Base-by-base conservation (phyloP, 30 jellyfish, hydroid and myxozoan species). In the Cassiopea andromeda region DNA sequence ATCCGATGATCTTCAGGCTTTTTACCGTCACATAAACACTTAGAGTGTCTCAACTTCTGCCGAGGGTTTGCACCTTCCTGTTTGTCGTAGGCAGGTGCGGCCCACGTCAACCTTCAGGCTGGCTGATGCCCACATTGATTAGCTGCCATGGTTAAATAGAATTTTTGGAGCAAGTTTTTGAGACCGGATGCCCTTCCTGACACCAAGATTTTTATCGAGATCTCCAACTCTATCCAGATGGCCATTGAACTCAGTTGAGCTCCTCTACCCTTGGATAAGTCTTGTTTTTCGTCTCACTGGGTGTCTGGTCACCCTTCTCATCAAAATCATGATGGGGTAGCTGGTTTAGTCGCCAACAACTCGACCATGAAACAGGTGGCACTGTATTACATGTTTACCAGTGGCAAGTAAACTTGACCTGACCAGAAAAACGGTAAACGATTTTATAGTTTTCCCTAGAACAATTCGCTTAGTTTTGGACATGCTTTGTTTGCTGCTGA, bases 101-200 rank as follows among this genome's bases (percentile, higher is more conserved):
- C 77, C 76, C 87, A 46, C 50, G 18, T 46, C 76, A 45, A 78
- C 27, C 87, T 45, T 78, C 18, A 43, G 78, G 50, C 87, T 50
- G 78, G 58, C 54, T 78, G 76, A n/a, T 19, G 81, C 81, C 89
- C 54, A n/a, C 48, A 10, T 45, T 48, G 27, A 7, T 10, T 27
- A 15, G 16, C 58, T 4, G 73, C 5, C 73, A 47, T 48, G 46
- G 47, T 77, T 2, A 50, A 38, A 12, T 2, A 50, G 68, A 9
- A 57, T 5, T 78, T 48, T 76, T 78, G 87, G 64, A 80, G 82
- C 89, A 59, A 15, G 58, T 17, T 80, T 80, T 80, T 80, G 44
- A 10, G 68, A 60, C 89, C 64, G 57, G 47, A 66, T 80, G 89
- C 66, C 89, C 89, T 60, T 60, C 47, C 89, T 58, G 69, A 44